These are phyloP conservation scores for Grapholita molesta DNA, from an alignment of 1,140 invertebrate genomes.

Conservation along the genomic window DNA sequence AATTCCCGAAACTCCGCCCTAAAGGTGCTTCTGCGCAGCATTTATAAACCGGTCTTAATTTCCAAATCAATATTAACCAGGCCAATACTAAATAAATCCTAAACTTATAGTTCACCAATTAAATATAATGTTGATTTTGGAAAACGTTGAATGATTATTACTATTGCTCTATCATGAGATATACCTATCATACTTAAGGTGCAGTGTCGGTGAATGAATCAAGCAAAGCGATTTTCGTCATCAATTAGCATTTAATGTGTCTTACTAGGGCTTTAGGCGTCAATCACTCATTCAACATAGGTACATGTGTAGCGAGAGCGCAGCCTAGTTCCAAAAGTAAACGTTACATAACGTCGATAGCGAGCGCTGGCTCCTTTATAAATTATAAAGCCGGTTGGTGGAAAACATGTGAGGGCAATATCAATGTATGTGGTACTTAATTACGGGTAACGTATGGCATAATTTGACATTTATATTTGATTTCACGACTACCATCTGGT, in stretches of 20 bases:
- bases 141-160: no score
- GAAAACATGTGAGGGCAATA: not conserved
- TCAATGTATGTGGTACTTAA: not conserved
- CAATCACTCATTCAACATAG: not conserved
- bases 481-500: not conserved
- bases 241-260: not conserved
- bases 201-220: not conserved
- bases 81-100: no score
- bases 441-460: not conserved
- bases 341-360: not conserved
- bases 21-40: not conserved
- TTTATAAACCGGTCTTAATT: no score
- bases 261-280: not conserved
- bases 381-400: not conserved
- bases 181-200: not conserved
- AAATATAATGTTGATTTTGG: no score
- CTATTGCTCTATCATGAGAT: not conserved
- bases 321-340: not conserved
- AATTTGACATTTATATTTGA: not conserved
- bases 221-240: not conserved
- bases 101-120: no score
- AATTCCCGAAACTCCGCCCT: slow-evolving; percentile 1
- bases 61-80: no score
- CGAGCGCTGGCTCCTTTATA: not conserved
- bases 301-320: not conserved